Evolutionary conservation across 35 echinoderm and acorn worm species (phyloP).

Genomic region (Ptychodera flava): DNA sequence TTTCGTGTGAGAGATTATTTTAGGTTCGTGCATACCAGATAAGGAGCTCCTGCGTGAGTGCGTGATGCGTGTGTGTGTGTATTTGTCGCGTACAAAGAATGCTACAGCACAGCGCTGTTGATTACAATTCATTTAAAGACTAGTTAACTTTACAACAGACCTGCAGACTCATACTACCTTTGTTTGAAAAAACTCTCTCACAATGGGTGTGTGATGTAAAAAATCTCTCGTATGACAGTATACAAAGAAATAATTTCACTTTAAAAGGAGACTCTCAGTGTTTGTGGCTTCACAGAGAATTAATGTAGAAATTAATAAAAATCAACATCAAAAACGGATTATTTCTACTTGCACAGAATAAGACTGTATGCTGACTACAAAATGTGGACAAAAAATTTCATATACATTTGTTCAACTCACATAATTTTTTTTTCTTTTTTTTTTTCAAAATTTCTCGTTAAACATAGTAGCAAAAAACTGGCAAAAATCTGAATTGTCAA

Average conservation of each 20-base stretch:
- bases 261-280: not conserved
- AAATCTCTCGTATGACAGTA: not conserved
- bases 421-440: not conserved
- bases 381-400: not conserved
- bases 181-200: not conserved
- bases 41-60: too few species aligned
- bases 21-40: too few species aligned
- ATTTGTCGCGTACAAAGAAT: too few species aligned
- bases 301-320: not conserved
- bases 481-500: not conserved
- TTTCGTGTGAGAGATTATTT: too few species aligned
- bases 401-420: not conserved
- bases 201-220: not conserved
- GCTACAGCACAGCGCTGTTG: too few species aligned
- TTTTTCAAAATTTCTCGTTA: not conserved
- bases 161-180: too few species aligned
- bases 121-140: too few species aligned
- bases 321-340: not conserved
- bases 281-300: too few species aligned
- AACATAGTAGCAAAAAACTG: constrained; percentile 1
- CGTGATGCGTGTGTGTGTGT: too few species aligned
- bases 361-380: not conserved
- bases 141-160: too few species aligned
- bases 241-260: not conserved
- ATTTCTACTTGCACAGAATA: not conserved